Conservation (phyloP, 2,888 invertebrate species). For the Isotomurus palustris region DNA sequence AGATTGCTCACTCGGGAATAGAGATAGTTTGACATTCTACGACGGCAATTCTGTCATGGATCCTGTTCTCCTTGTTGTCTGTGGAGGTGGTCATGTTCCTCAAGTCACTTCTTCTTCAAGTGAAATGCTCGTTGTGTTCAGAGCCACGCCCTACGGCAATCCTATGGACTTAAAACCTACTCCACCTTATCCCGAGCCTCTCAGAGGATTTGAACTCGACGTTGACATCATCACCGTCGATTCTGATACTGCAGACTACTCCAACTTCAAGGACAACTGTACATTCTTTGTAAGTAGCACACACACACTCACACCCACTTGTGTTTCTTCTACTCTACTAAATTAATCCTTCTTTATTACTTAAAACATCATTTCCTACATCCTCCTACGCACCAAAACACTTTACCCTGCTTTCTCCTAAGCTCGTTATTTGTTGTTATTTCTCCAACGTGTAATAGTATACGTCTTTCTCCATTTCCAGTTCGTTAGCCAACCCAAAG, state of each 20-base stretch:
- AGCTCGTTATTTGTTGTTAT: too few species aligned
- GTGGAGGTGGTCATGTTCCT: conserved; percentile 69
- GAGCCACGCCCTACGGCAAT: conserved; percentile 76
- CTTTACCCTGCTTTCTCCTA: neutral
- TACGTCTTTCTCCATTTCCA: conserved; percentile 17
- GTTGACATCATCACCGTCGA: conserved; percentile 85
- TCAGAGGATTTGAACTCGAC: conserved; percentile 79
- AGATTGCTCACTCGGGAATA: conserved; percentile 61
- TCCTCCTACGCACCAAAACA: too few species aligned
- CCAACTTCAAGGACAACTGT: conserved; percentile 48
- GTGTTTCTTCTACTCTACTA: too few species aligned
- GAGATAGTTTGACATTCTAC: conserved; percentile 78
- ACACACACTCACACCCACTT: too few species aligned
- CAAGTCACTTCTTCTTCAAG: conserved; percentile 70
- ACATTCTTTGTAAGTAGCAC: conserved; percentile 49
- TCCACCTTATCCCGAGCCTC: conserved; percentile 46
- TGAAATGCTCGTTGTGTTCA: conserved; percentile 81
- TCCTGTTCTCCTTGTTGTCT: conserved; percentile 77
- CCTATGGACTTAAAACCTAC: conserved; percentile 59
- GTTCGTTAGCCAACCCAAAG: conserved; percentile 55
- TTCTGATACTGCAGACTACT: conserved; percentile 79
- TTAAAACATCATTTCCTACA: too few species aligned
- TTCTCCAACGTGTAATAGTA: too few species aligned
- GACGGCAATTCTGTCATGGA: conserved; percentile 79
- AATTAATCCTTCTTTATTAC: too few species aligned